A percentile compares a stretch with the other conserved stretches of the same genome.
Evolutionary conservation across 2,797 vertebrate genomes (phyloP).

Genomic region (Sebastes alutus): DNA sequence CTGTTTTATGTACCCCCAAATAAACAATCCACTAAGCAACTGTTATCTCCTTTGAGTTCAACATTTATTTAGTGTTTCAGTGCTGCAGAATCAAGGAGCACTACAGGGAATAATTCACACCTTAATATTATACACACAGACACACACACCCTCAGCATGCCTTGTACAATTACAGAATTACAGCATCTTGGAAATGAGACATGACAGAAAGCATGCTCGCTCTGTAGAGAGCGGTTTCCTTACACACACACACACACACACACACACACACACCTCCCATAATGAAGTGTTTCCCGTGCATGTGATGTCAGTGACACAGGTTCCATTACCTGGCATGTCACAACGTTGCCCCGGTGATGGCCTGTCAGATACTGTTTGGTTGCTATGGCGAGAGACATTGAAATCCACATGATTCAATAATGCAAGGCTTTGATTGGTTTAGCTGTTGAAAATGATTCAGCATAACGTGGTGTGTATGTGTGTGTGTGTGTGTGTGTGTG

Average conservation of each 20-base stretch:
- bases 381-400: conserved; percentile 48
- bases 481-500: not conserved
- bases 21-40: not conserved
- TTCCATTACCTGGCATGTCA: conserved; percentile 80
- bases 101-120: conserved; percentile 9
- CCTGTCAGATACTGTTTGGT: conserved; percentile 68
- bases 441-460: conserved; percentile 13
- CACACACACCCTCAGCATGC: conserved; percentile 2
- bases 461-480: not conserved
- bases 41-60: not conserved
- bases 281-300: conserved; percentile 67
- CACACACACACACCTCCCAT: conserved; percentile 14
- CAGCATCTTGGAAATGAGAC: conserved; percentile 76
- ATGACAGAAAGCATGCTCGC: conserved; percentile 68
- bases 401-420: conserved; percentile 65
- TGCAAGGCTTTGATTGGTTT: conserved; percentile 47
- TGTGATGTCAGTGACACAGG: conserved; percentile 64
- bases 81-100: not conserved
- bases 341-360: conserved; percentile 48
- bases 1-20: not conserved
- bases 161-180: conserved; percentile 79
- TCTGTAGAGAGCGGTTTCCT: conserved; percentile 47
- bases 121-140: not conserved
- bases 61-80: not conserved
- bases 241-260: conserved; percentile 10